Evolutionary conservation across 2,888 invertebrate species (phyloP).

Genomic region (Agrochola litura): DNA sequence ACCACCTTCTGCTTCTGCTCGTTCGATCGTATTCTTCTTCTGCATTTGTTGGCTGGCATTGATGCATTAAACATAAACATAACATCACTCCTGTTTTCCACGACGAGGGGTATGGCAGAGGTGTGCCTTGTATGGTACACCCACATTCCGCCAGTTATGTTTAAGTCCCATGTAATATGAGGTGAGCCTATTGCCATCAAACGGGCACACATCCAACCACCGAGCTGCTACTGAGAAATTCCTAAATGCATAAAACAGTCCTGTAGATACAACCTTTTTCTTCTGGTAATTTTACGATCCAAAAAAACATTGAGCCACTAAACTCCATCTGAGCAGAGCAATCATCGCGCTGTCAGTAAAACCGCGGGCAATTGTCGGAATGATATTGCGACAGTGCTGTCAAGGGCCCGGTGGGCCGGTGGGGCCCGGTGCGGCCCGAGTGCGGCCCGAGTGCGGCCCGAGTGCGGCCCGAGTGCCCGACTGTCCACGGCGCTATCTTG

Average conservation of each 20-base stretch:
- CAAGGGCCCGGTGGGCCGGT: slow-evolving; percentile 45
- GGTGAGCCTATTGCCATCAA: neutral
- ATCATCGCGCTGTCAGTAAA: slow-evolving; percentile 57
- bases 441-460: slow-evolving; percentile 39
- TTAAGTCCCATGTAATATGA: too few species aligned
- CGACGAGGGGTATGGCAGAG: neutral
- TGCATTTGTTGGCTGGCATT: neutral
- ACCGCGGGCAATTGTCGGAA: slow-evolving; percentile 54
- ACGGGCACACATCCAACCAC: neutral
- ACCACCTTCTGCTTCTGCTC: neutral
- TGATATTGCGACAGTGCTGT: slow-evolving; percentile 66
- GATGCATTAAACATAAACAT: neutral
- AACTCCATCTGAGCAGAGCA: slow-evolving; percentile 25
- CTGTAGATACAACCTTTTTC: neutral
- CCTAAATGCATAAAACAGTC: neutral
- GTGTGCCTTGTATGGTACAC: neutral
- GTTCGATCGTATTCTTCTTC: neutral
- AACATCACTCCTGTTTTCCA: too few species aligned
- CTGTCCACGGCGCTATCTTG: slow-evolving; percentile 72
- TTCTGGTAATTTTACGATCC: slow-evolving; percentile 10
- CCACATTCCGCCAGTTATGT: neutral
- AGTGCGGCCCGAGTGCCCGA: slow-evolving; percentile 29
- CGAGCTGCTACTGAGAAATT: neutral
- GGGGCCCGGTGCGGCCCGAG: slow-evolving; percentile 31
- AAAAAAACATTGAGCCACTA: slow-evolving; percentile 27